Conservation (phyloP, 92 coral and sea anemone genomes). For the Montipora capitata region DNA sequence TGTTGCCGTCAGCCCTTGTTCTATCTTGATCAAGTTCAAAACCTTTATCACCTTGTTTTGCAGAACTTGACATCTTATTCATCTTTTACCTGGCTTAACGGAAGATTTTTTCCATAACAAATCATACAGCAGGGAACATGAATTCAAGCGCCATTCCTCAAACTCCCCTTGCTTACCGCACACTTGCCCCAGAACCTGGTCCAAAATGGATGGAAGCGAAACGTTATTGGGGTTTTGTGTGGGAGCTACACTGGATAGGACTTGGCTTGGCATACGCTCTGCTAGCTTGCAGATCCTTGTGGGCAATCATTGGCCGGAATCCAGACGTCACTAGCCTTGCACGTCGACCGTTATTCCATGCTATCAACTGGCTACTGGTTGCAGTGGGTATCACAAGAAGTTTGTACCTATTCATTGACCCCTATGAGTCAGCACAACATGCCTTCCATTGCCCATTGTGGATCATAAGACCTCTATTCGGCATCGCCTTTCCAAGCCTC, state of each 20-base stretch:
- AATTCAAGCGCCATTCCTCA: neutral
- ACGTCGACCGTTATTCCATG: constrained; percentile 66
- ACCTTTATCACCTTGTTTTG: neutral
- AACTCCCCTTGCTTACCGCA: neutral
- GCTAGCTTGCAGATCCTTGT: constrained; percentile 73
- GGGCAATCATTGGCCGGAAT: constrained; percentile 56
- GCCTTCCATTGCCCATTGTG: constrained; percentile 70
- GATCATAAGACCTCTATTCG: constrained; percentile 83
- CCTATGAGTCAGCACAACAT: constrained; percentile 85
- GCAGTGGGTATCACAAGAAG: constrained; percentile 79
- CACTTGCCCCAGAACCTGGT: constrained; percentile 86
- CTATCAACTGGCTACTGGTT: constrained; percentile 84
- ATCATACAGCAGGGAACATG: neutral
- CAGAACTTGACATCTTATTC: neutral
- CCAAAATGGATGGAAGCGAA: constrained; percentile 91
- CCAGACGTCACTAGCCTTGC: constrained; percentile 60
- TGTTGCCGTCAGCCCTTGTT: no score
- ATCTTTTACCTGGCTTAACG: neutral
- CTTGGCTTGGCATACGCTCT: constrained; percentile 79
- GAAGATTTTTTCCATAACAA: neutral
- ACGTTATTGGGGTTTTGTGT: constrained; percentile 79
- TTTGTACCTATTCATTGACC: constrained; percentile 83
- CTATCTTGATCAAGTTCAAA: no score
- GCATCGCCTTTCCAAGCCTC: constrained; percentile 93
- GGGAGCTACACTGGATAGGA: constrained; percentile 91